Conservation (phyloP, 2,113 vertebrate genomes). For the Jaculus jaculus region DNA sequence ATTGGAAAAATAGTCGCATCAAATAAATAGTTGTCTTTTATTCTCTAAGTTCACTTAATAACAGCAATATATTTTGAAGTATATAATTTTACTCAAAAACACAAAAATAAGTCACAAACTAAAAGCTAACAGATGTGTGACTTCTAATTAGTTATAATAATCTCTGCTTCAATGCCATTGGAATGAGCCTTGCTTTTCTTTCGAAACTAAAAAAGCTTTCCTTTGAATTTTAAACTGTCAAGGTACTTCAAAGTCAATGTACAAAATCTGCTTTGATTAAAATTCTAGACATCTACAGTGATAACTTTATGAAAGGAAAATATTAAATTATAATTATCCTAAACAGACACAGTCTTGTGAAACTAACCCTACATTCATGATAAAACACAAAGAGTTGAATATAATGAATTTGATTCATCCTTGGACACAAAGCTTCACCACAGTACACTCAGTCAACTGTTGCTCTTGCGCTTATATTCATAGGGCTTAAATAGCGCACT, state of each 20-base stretch:
- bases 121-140: constrained; percentile 90
- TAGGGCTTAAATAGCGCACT: constrained; percentile 90
- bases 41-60: constrained; percentile 72
- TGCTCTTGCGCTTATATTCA: constrained; percentile 92
- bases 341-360: constrained; percentile 91
- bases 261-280: constrained; percentile 81
- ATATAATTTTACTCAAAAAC: constrained; percentile 77
- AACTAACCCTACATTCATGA: constrained; percentile 90
- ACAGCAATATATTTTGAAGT: constrained; percentile 68
- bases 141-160: constrained; percentile 91
- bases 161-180: constrained; percentile 82
- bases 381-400: constrained; percentile 89
- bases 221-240: constrained; percentile 85
- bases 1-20: constrained; percentile 58
- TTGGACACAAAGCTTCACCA: constrained; percentile 90
- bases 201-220: constrained; percentile 85
- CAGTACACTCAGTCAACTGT: constrained; percentile 92
- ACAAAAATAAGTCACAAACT: constrained; percentile 82
- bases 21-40: constrained; percentile 75
- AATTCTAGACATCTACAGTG: constrained; percentile 88
- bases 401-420: constrained; percentile 91
- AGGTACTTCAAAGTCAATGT: constrained; percentile 82
- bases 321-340: constrained; percentile 92
- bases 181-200: constrained; percentile 84
- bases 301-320: constrained; percentile 90